Evolutionary conservation across 1,140 invertebrate species (phyloP).

Genomic region (Apis laboriosa): DNA sequence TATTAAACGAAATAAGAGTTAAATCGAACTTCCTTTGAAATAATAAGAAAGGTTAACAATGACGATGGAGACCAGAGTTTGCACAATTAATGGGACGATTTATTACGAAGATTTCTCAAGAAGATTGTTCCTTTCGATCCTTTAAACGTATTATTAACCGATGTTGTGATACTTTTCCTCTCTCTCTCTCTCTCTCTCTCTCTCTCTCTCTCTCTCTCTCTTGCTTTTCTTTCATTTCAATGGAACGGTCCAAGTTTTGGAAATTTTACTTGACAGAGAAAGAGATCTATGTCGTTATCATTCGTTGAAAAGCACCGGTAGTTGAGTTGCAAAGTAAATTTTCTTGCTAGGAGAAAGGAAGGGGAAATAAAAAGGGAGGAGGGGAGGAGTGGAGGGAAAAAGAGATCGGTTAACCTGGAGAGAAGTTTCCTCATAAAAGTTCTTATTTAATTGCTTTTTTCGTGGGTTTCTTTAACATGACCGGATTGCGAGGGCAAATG

Average conservation of each 20-base stretch:
- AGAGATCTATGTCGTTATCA: constrained; percentile 12
- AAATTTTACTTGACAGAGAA: constrained; percentile 11
- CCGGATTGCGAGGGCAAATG: constrained; percentile 30
- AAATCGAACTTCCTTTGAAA: background rate
- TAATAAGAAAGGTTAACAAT: background rate
- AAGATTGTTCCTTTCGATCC: background rate
- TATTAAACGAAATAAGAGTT: background rate
- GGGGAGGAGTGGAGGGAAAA: background rate
- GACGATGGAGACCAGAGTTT: background rate
- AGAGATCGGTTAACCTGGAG: background rate
- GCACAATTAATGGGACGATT: background rate
- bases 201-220: too few relatives aligned
- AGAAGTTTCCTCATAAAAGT: constrained; percentile 28
- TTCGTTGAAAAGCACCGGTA: constrained; percentile 19
- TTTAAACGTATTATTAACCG: background rate
- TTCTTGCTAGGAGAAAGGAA: background rate
- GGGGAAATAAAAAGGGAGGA: background rate
- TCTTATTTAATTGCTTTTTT: constrained; percentile 47
- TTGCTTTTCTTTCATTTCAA: background rate
- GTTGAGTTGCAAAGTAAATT: constrained; percentile 30
- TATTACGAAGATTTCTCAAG: background rate
- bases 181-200: too few relatives aligned
- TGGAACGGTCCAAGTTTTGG: constrained; percentile 1
- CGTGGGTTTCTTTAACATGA: constrained; percentile 25
- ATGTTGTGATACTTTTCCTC: background rate